A percentile compares a stretch with the other conserved stretches of the same genome.
phyloP scores from a whole-genome alignment of 2,888 invertebrate species.

The Xylota sylvarum region DNA sequence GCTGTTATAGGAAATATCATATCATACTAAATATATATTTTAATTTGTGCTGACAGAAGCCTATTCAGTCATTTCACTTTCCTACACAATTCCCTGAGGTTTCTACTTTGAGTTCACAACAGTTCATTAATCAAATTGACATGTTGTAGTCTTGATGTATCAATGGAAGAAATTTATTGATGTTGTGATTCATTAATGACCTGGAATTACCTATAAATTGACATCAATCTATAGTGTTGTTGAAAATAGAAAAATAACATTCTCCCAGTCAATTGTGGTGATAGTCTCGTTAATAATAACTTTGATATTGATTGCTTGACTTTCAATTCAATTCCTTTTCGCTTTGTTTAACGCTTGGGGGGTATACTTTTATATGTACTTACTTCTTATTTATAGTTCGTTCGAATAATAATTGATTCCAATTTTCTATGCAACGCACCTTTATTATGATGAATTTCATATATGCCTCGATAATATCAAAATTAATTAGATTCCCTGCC shows the following conservation, averaged over 20 bases:
- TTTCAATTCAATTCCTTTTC: slow-evolving; percentile 5
- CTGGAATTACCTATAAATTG: slow-evolving; percentile 21
- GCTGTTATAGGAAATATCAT: too few relatives aligned
- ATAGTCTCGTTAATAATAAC: neutral
- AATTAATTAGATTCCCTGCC: neutral
- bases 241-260: slow-evolving; percentile 1
- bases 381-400: neutral
- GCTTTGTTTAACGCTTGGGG: neutral
- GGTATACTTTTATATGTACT: neutral
- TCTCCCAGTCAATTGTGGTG: neutral
- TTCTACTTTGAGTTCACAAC: neutral
- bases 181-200: slow-evolving; percentile 17
- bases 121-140: slow-evolving; percentile 30
- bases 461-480: neutral
- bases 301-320: slow-evolving; percentile 9
- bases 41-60: neutral
- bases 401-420: neutral
- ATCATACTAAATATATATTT: too few relatives aligned
- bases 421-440: neutral
- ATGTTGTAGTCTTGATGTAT: slow-evolving; percentile 1
- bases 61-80: neutral
- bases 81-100: neutral
- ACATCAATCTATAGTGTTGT: slow-evolving; percentile 21
- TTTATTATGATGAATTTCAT: neutral
- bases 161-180: slow-evolving; percentile 6